Evolutionary conservation across 1,140 invertebrate species (phyloP).

Genomic region (Trissolcus basalis): DNA sequence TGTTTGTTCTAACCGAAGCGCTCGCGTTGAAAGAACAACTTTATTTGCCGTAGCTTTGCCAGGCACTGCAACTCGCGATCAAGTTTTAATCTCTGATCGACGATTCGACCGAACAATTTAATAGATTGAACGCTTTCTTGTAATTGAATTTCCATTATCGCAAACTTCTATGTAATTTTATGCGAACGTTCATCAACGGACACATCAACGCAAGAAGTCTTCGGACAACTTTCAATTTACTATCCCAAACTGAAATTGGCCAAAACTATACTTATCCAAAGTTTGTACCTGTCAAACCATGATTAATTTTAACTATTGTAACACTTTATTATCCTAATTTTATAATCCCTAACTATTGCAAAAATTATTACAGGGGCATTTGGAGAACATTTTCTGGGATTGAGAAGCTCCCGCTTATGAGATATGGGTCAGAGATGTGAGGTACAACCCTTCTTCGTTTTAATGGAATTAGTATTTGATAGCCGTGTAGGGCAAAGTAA

Average conservation of each 20-base stretch:
- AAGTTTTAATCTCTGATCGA: conserved; percentile 59
- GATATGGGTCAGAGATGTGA: conserved; percentile 73
- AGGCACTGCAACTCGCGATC: conserved; percentile 49
- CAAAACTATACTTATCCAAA: neutral
- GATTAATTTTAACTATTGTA: no score
- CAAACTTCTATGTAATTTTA: conserved; percentile 65
- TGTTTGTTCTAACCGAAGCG: conserved; percentile 36
- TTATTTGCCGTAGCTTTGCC: conserved; percentile 51
- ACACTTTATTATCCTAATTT: no score
- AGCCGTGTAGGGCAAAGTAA: conserved; percentile 61
- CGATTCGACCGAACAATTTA: conserved; percentile 52
- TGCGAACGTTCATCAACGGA: conserved; percentile 48
- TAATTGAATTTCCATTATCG: conserved; percentile 71
- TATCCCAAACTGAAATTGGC: neutral
- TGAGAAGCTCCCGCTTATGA: conserved; percentile 76
- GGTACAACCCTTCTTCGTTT: conserved; percentile 73
- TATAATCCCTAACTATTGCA: no score
- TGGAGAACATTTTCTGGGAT: conserved; percentile 75
- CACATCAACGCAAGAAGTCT: conserved; percentile 60
- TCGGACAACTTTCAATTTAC: conserved; percentile 32
- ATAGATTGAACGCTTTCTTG: conserved; percentile 58
- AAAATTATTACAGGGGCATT: no score
- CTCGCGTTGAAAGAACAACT: conserved; percentile 52
- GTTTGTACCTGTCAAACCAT: no score
- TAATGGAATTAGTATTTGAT: conserved; percentile 77